phyloP scores from a whole-genome alignment of 2,113 vertebrate genomes.

The Tragelaphus strepsiceros region DNA sequence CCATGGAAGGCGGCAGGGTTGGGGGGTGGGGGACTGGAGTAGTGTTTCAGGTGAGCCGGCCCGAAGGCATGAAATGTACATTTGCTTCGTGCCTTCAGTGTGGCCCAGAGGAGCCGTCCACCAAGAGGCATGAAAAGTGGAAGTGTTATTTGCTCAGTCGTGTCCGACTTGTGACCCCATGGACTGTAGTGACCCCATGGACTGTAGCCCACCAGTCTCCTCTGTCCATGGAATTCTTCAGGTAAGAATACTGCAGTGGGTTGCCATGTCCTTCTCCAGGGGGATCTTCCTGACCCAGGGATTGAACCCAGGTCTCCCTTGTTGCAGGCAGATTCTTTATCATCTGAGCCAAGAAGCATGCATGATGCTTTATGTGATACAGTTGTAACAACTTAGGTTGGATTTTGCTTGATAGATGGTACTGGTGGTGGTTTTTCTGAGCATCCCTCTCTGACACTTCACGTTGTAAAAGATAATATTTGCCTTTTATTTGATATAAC shows the following conservation, averaged over 20 bases:
- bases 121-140: neutral
- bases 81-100: neutral
- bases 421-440: neutral
- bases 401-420: neutral
- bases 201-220: neutral
- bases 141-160: neutral
- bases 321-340: neutral
- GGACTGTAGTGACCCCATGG: neutral
- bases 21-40: no score
- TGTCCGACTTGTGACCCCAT: neutral
- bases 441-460: neutral
- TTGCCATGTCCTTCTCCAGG: neutral
- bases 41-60: neutral
- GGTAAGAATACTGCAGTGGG: neutral
- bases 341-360: accelerated
- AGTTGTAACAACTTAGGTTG: neutral
- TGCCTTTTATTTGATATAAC: neutral
- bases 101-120: neutral
- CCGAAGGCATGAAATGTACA: neutral
- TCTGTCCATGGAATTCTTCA: neutral
- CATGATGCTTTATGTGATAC: neutral
- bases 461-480: neutral
- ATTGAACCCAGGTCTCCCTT: neutral
- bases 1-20: neutral
- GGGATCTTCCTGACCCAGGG: neutral